Evolutionary conservation across 2,113 vertebrate species (phyloP).

Genomic region (Scophthalmus maximus): DNA sequence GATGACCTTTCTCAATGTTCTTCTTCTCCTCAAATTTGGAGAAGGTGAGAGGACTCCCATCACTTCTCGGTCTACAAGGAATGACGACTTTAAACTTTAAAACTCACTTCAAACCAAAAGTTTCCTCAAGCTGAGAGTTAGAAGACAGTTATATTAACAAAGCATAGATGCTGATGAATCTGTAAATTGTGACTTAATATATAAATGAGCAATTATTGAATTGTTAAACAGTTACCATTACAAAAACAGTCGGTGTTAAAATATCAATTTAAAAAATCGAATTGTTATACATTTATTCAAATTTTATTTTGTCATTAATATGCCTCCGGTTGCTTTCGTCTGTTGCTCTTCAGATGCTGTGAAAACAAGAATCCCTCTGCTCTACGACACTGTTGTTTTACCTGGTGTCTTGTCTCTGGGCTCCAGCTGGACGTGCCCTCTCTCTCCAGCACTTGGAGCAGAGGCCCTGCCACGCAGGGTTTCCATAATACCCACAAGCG

Average conservation of each 20-base stretch:
- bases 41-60: conserved; percentile 69
- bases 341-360: background rate
- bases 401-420: conserved; percentile 65
- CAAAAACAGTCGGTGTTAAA: background rate
- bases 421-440: conserved; percentile 58
- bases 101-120: conserved; percentile 9
- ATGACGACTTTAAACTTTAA: conserved; percentile 3
- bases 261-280: background rate
- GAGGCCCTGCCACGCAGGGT: conserved; percentile 84
- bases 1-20: conserved; percentile 78
- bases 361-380: background rate
- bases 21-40: conserved; percentile 83
- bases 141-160: background rate
- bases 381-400: conserved; percentile 29
- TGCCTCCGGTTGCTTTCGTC: background rate
- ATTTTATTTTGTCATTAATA: too few species aligned
- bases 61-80: conserved; percentile 53
- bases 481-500: conserved; percentile 84
- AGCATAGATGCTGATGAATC: background rate
- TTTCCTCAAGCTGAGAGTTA: too few species aligned
- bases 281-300: too few species aligned
- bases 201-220: background rate
- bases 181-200: too few species aligned
- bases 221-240: background rate
- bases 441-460: conserved; percentile 87